These are phyloP conservation scores for Aethes cnicana DNA, from an alignment of 2,888 invertebrate species.

Conservation along the genomic window DNA sequence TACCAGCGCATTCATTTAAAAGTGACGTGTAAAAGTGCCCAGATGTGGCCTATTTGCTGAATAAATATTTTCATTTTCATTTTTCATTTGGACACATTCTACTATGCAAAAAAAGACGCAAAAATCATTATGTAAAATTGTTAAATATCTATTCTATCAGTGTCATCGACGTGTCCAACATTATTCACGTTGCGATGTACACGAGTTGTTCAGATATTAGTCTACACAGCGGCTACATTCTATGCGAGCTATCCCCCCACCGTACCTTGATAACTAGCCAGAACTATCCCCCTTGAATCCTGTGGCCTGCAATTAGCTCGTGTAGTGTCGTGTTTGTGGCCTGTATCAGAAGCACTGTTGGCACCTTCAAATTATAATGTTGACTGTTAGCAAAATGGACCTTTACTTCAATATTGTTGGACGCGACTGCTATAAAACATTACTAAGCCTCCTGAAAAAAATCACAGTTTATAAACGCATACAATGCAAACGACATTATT, in stretches of 20 bases:
- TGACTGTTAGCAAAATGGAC: not conserved
- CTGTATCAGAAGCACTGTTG: constrained; percentile 10
- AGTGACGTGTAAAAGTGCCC: too few species aligned
- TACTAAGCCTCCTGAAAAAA: too few species aligned
- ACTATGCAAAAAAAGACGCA: too few species aligned
- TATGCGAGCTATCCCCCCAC: constrained; percentile 18
- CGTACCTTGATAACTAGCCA: constrained; percentile 24
- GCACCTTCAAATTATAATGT: not conserved
- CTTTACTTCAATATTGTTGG: not conserved
- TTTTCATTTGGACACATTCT: too few species aligned
- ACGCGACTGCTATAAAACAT: too few species aligned
- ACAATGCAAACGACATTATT: too few species aligned
- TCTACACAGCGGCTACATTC: constrained; percentile 11
- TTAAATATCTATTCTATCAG: constrained; percentile 9
- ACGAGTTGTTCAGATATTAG: constrained; percentile 12
- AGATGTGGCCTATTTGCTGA: too few species aligned
- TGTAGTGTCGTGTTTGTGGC: constrained; percentile 21
- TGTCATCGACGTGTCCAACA: constrained; percentile 7
- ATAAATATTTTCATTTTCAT: too few species aligned
- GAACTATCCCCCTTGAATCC: constrained; percentile 19
- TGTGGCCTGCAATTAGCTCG: constrained; percentile 19
- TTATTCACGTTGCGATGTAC: constrained; percentile 22
- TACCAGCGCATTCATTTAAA: too few species aligned
- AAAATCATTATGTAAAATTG: too few species aligned
- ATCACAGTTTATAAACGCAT: too few species aligned